Base-by-base conservation (phyloP, 2,888 invertebrate genomes). In the Macaria notata region DNA sequence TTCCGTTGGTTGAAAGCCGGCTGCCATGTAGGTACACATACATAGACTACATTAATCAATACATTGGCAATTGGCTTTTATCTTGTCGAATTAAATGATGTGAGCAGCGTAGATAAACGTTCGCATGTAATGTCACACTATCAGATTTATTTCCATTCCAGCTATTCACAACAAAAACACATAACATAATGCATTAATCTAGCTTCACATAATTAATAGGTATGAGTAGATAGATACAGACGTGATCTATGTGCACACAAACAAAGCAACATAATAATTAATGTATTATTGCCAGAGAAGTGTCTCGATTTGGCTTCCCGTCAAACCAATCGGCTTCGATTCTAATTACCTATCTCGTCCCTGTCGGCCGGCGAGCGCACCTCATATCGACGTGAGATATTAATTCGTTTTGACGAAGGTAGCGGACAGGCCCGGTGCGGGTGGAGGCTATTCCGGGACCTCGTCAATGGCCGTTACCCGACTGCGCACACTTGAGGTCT, bases 221-320 rank as follows among this genome's bases (percentile, higher is more conserved):
- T 43, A 47, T 49, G 1, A 9, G 2, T 19, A 41, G 4, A 9
- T 41, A 41, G 5, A 9, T n/a, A 41, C 4, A 41, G n/a, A 41
- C 33, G 7, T 6, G 33, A 42, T 9, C 39, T 19, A 19, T 19
- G 19, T 9, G 43, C 43, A 31, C 33, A 46, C 46, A 54, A 49
- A 53, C 54, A 58, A 38, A 50, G 4, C 30, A 46, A 56, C 52
- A 56, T 43, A 54, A 38, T 53, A 57, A 57, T 57, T 56, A 46
- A 48, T 56, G 46, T 46, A 38, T 39, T 43, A 44, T 55, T 48
- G 59, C 45, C 50, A 61, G 55, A 53, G 61, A 58, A 52, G 9
- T 42, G 56, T 62, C 58, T 55, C 52, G 51, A 54, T 50, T 65
- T 62, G 63, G 62, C 63, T 65, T 52, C 46, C 45, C 48, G 50